Percentiles rank a stretch among this genome's conserved stretches.
These are phyloP conservation scores for Chrysopa pallens DNA, from an alignment of 1,140 invertebrate species.

Conservation along the genomic window DNA sequence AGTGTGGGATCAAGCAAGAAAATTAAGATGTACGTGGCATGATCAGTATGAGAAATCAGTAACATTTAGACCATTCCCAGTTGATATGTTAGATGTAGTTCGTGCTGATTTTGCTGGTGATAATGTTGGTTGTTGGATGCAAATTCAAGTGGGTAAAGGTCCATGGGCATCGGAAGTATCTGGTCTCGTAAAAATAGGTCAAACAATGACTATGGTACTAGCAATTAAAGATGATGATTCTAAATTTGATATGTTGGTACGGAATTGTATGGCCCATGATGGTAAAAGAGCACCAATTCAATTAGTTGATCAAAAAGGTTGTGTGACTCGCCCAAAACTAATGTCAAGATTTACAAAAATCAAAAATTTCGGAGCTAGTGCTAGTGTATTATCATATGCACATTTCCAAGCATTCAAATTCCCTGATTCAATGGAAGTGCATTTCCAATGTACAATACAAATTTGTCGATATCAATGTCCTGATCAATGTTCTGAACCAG, in stretches of 20 bases:
- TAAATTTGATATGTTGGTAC: slow-evolving; percentile 89
- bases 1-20: slow-evolving; percentile 89
- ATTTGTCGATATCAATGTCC: slow-evolving; percentile 86
- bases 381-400: slow-evolving; percentile 78
- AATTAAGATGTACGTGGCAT: slow-evolving; percentile 86
- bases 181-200: slow-evolving; percentile 84
- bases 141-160: slow-evolving; percentile 85
- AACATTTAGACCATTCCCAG: slow-evolving; percentile 84
- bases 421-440: slow-evolving; percentile 90
- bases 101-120: slow-evolving; percentile 86
- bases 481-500: slow-evolving; percentile 61
- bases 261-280: slow-evolving; percentile 88
- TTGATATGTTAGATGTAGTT: slow-evolving; percentile 89
- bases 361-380: slow-evolving; percentile 85
- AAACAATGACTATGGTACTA: slow-evolving; percentile 93
- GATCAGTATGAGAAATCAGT: slow-evolving; percentile 92
- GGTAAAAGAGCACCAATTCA: slow-evolving; percentile 89
- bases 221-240: slow-evolving; percentile 91
- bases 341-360: slow-evolving; percentile 91
- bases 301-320: slow-evolving; percentile 81
- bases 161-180: slow-evolving; percentile 92
- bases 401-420: slow-evolving; percentile 94
- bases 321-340: slow-evolving; percentile 76
- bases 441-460: slow-evolving; percentile 91
- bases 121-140: slow-evolving; percentile 91